A percentile compares a stretch with the other conserved stretches of the same genome.
Evolutionary conservation across 2,113 vertebrate species (phyloP).

Genomic region (Mirounga angustirostris): DNA sequence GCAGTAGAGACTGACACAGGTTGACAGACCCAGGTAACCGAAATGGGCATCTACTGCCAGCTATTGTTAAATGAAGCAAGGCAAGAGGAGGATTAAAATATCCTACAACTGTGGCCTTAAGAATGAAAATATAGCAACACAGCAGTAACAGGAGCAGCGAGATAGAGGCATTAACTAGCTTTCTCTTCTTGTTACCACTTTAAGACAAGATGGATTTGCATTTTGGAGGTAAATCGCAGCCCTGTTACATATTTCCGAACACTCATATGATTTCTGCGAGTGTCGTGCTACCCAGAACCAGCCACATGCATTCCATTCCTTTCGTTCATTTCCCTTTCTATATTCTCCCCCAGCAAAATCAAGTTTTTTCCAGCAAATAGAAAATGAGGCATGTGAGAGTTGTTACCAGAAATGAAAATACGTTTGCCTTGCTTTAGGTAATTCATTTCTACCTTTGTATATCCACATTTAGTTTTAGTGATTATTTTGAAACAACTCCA

Average conservation of each 20-base stretch:
- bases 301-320: neutral
- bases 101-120: neutral
- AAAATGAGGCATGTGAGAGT: constrained; percentile 54
- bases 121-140: neutral
- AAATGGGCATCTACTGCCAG: constrained; percentile 55
- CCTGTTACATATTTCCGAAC: neutral
- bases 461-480: constrained; percentile 19
- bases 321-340: constrained; percentile 35
- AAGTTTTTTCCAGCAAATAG: neutral
- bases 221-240: neutral
- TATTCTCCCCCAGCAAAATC: neutral
- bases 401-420: constrained; percentile 69
- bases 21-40: constrained; percentile 43
- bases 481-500: constrained; percentile 44
- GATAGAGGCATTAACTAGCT: neutral
- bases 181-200: constrained; percentile 55
- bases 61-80: constrained; percentile 55
- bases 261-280: neutral
- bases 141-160: neutral
- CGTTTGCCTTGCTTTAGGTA: neutral
- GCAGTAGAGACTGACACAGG: neutral
- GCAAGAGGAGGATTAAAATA: constrained; percentile 61
- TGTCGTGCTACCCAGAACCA: neutral
- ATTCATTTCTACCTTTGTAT: constrained; percentile 29
- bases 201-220: neutral